A percentile compares a stretch with the other conserved stretches of the same genome.
Conservation (phyloP, 2,888 invertebrate genomes). For the Macaria notata region DNA sequence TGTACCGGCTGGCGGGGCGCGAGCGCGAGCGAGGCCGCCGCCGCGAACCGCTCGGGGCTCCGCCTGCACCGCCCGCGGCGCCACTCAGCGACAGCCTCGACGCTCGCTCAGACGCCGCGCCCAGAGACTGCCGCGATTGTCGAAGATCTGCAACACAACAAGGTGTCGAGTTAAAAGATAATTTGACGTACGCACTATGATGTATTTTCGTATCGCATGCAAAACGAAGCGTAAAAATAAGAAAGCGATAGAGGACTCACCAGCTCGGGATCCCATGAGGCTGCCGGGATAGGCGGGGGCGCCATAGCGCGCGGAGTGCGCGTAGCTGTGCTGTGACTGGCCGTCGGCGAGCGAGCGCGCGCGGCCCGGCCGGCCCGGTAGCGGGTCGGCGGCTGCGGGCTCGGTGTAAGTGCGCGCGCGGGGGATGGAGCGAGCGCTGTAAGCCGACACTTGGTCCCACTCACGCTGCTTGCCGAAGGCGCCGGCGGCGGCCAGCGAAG, state of each 20-base stretch:
- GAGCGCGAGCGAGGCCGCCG: conserved; percentile 91
- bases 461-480: conserved; percentile 93
- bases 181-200: no score
- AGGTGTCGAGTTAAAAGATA: not conserved
- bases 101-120: conserved; percentile 91
- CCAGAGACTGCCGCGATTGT: conserved; percentile 92
- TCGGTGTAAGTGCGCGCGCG: conserved; percentile 91
- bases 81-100: conserved; percentile 88
- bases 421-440: conserved; percentile 94
- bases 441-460: conserved; percentile 89
- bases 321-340: conserved; percentile 94
- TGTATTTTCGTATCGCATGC: not conserved
- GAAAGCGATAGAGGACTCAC: conserved; percentile 54
- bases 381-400: conserved; percentile 85
- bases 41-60: conserved; percentile 82
- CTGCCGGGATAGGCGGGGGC: conserved; percentile 90
- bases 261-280: conserved; percentile 74
- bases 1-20: conserved; percentile 90
- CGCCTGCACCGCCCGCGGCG: conserved; percentile 84
- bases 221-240: conserved; percentile 29
- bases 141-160: conserved; percentile 85
- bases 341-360: conserved; percentile 92
- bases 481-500: conserved; percentile 91
- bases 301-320: conserved; percentile 90
- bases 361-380: conserved; percentile 89